Percentiles rank a stretch among this genome's conserved stretches.
phyloP scores from a whole-genome alignment of 2,113 vertebrate genomes.

The Psophia crepitans region DNA sequence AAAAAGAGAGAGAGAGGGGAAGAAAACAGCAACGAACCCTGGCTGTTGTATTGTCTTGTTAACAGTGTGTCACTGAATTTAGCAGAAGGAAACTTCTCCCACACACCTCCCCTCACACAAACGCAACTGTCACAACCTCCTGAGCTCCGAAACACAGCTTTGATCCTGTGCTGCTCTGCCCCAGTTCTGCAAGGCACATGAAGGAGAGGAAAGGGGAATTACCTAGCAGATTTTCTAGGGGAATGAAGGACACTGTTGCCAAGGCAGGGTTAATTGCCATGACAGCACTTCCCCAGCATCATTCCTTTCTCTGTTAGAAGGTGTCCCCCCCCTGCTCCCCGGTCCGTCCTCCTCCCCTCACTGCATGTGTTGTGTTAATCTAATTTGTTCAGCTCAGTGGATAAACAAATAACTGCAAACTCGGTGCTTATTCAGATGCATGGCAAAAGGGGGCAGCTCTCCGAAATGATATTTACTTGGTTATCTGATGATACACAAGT shows the following conservation, averaged over 20 bases:
- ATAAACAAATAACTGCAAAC: slow-evolving; percentile 69
- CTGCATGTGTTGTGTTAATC: slow-evolving; percentile 67
- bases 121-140: slow-evolving; percentile 8
- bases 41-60: slow-evolving; percentile 58
- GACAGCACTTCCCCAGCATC: slow-evolving; percentile 20
- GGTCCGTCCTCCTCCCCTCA: slow-evolving; percentile 27
- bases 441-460: slow-evolving; percentile 32
- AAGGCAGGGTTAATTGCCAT: slow-evolving; percentile 60
- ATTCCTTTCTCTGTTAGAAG: background rate
- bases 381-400: slow-evolving; percentile 69
- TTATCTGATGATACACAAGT: slow-evolving; percentile 28
- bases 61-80: slow-evolving; percentile 42
- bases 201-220: background rate
- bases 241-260: background rate
- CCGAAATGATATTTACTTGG: slow-evolving; percentile 30
- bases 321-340: background rate
- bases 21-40: slow-evolving; percentile 30
- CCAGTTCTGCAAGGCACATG: background rate
- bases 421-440: slow-evolving; percentile 46
- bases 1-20: background rate
- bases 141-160: background rate
- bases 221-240: slow-evolving; percentile 5
- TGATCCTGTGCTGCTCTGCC: slow-evolving; percentile 1
- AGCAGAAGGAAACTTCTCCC: slow-evolving; percentile 41
- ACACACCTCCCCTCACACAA: background rate